Evolutionary conservation across 2,113 vertebrate genomes (phyloP), one percentile per base, ranked within the genome.

Genomic region (Oreochromis niloticus): DNA sequence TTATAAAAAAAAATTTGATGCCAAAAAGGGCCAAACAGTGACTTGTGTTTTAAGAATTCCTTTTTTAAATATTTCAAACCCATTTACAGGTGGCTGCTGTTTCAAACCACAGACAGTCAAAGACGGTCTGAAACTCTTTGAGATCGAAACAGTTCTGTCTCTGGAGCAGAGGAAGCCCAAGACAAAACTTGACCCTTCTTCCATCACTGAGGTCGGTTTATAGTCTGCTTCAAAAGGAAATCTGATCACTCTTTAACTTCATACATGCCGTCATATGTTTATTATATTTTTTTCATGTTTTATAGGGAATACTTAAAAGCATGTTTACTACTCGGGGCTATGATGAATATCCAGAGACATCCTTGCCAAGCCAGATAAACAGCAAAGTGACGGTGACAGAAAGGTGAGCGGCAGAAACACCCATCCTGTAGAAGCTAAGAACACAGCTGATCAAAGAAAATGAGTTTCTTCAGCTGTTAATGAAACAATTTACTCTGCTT

Each of bases 141-240:
- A 96, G 88, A 93, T 95, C 9, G 94, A 96, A 82, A 95, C 95
- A 1, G 92, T 96, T 59, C 84, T 96, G 2, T 96, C 95, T 52
- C 46, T 96, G 93, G 92, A 94, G 6, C 82, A 83, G 54, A 94
- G 95, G 82, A 94, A 94, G 79, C 81, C 84, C 5, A 94, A 93
- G 19, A 41, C 75, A 32, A 89, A 88, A 82, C 89, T 83, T 6
- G 87, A 93, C 17, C 46, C 73, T 1, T 87, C 91, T 4, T 82
- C 89, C 39, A 68, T 95, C 83, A 83, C 13, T 22, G 30, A 85
- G 83, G 94, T 94, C 50, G 1, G 85, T 81, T 27, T 3, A 24
- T 16, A 22, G 9, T 16, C 19, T 66, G 6, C 1, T 13, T 85
- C 11, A 13, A 24, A 68, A n/a, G n/a, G 1, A 68, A 54, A 16